Conservation (phyloP, 2,113 vertebrate species). For the Sigmodon hispidus region DNA sequence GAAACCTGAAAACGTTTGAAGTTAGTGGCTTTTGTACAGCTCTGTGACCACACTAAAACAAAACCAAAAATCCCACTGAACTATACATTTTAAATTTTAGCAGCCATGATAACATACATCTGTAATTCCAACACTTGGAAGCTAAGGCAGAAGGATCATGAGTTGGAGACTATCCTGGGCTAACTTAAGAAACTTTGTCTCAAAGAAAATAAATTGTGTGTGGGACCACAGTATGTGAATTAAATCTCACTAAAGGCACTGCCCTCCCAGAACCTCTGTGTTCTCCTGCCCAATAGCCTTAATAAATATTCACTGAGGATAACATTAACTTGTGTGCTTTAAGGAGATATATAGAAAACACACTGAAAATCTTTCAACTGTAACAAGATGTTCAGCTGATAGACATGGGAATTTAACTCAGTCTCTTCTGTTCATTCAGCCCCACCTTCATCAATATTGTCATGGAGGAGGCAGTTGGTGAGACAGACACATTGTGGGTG, state of each 20-base stretch:
- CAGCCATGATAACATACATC: background rate
- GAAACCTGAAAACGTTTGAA: background rate
- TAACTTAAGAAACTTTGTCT: background rate
- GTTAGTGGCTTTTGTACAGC: background rate
- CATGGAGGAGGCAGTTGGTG: background rate
- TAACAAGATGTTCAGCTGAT: background rate
- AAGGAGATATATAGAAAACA: background rate
- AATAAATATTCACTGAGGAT: background rate
- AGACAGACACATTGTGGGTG: background rate
- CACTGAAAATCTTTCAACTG: background rate
- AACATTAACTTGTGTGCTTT: background rate
- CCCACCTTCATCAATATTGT: background rate
- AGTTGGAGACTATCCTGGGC: background rate
- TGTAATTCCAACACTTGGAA: background rate
- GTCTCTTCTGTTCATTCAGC: background rate
- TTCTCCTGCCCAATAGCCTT: background rate
- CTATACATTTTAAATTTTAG: background rate
- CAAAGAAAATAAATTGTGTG: background rate
- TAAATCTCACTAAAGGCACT: background rate
- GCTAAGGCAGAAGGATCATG: background rate
- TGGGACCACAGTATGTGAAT: background rate
- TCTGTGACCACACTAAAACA: background rate
- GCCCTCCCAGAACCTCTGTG: background rate
- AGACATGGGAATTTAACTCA: background rate
- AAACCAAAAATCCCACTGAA: background rate